Evolutionary conservation across 2,888 invertebrate species (phyloP), one percentile per base, ranked within the genome.

Genomic region (Amiota mariae): DNA sequence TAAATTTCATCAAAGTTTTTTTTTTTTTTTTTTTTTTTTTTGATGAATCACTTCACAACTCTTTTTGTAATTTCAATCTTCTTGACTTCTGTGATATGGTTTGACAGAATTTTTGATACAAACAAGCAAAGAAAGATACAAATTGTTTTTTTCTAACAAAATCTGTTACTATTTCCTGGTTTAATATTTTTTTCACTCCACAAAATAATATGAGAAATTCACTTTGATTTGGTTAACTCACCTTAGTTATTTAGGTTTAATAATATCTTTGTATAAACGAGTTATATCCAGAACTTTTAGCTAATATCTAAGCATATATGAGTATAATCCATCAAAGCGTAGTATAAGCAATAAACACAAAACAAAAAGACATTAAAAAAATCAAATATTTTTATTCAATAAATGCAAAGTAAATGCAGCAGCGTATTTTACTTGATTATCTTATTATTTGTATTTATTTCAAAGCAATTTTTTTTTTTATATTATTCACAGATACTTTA

Each of bases 341-440:
- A 15, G 15, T 1, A 10, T 59, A 15, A 15, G n/a, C 20, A 15
- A 20, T 59, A 12, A 11, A 12, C 48, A 48, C 36, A 47, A 4
- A 49, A 66, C n/a, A 46, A 36, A 46, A 13, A 18, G 6, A 36
- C 36, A 0, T 6, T 36, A 6, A 36, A 36, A 36, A 36, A 2
- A 36, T 6, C 36, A 36, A 4, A 36, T 6, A 36, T 36, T 36
- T 36, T 20, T 18, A 13, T 46, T 24, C 36, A 73, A 75, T 20
- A 76, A 78, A 78, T 76, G 80, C 76, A 79, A 79, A 73, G 54
- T 72, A 79, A 79, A 80, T 79, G 80, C 80, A 73, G 80, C 80
- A 73, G 54, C 77, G 48, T 70, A 75, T 73, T 67, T 73, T 67
- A 75, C 76, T 72, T 72, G 75, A 66, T 74, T 74, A n/a, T n/a